Conservation (phyloP, 1,140 invertebrate genomes). For the Zaprionus ornatus region DNA sequence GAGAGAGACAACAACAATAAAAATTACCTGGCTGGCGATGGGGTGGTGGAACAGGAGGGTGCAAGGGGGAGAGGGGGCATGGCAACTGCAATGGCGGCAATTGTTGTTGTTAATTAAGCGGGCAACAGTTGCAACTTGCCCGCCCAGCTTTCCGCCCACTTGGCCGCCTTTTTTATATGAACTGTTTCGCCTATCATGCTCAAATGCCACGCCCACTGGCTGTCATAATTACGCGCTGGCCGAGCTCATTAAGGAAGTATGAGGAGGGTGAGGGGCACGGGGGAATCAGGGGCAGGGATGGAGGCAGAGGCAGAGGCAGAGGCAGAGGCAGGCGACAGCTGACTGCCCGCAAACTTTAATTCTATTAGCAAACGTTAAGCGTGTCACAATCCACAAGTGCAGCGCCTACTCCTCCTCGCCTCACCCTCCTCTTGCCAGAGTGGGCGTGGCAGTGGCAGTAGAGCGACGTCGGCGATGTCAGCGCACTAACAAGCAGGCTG, state of each 20-base stretch:
- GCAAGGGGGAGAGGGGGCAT: background rate
- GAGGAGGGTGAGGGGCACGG: background rate
- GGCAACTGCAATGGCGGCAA: slow-evolving; percentile 55
- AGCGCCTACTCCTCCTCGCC: background rate
- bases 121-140: slow-evolving; percentile 47
- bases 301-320: background rate
- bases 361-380: slow-evolving; percentile 83
- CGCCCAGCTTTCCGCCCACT: background rate
- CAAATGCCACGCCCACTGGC: slow-evolving; percentile 23
- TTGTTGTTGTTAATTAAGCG: slow-evolving; percentile 80
- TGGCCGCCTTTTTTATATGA: slow-evolving; percentile 24
- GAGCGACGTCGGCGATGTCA: background rate
- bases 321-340: background rate
- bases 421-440: background rate
- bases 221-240: slow-evolving; percentile 70
- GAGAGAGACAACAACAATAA: slow-evolving; percentile 47
- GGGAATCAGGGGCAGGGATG: background rate
- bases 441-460: slow-evolving; percentile 11
- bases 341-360: slow-evolving; percentile 79
- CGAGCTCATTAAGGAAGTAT: slow-evolving; percentile 63
- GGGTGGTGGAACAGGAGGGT: background rate
- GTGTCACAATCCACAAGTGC: slow-evolving; percentile 28
- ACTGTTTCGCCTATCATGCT: slow-evolving; percentile 17
- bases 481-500: slow-evolving; percentile 78
- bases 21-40: slow-evolving; percentile 63